Evolutionary conservation across 2,113 vertebrate species (phyloP).

Genomic region (Pedionomus torquatus): DNA sequence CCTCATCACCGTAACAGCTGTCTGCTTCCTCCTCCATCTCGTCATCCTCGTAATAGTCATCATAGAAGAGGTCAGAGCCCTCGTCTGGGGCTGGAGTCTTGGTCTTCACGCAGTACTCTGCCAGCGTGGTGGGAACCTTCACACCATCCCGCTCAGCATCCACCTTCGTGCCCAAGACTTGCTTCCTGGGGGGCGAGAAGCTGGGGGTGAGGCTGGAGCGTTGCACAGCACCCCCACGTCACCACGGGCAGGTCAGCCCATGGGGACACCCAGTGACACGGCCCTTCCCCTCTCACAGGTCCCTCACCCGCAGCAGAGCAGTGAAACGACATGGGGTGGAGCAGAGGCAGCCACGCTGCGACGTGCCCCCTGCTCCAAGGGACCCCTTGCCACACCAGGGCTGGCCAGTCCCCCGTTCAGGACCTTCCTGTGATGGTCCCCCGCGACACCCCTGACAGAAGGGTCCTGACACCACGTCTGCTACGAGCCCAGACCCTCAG

Average conservation of each 20-base stretch:
- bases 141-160: constrained; percentile 92
- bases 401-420: neutral
- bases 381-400: neutral
- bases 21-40: constrained; percentile 86
- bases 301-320: accelerated
- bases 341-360: accelerated
- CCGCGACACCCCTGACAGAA: neutral
- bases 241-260: accelerated
- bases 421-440: neutral
- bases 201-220: neutral
- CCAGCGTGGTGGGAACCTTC: constrained; percentile 92
- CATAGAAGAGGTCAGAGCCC: constrained; percentile 92
- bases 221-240: accelerated
- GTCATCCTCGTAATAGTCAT: constrained; percentile 92
- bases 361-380: accelerated
- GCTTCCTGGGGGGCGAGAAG: constrained; percentile 77
- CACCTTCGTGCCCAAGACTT: constrained; percentile 91
- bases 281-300: neutral
- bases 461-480: accelerated
- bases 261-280: accelerated
- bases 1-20: constrained; percentile 88
- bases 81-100: constrained; percentile 88
- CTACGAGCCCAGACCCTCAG: neutral
- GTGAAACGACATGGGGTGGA: neutral
- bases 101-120: constrained; percentile 94